These are phyloP conservation scores for Stegophylla sp. DNA, from an alignment of 2,888 invertebrate species.

Conservation along the genomic window DNA sequence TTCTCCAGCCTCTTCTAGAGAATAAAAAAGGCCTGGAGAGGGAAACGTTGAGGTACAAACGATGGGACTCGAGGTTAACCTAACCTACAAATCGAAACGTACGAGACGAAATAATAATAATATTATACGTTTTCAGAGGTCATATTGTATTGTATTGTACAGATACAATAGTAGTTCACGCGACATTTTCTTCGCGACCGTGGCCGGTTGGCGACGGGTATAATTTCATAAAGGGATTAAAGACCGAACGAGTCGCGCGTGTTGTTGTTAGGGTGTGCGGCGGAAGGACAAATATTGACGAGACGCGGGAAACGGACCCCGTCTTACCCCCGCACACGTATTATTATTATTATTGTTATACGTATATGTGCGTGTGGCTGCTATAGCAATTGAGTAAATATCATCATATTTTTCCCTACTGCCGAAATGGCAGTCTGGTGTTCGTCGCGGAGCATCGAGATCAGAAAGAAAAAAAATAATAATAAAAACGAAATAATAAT, in stretches of 20 bases:
- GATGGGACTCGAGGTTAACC: no score
- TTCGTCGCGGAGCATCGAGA: conserved; percentile 15
- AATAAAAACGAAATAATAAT: no score
- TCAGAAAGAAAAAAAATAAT: background rate
- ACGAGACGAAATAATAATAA: no score
- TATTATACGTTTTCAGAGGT: no score
- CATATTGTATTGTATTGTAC: no score
- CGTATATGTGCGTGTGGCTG: background rate
- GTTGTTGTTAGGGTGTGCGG: background rate
- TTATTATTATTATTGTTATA: no score
- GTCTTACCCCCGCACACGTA: background rate
- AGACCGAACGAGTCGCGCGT: background rate
- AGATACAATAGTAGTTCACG: no score
- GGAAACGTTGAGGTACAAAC: no score
- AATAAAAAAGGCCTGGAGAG: no score
- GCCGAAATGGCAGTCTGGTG: conserved; percentile 17
- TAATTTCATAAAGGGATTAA: conserved; percentile 47
- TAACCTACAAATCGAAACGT: no score
- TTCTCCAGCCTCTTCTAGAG: no score
- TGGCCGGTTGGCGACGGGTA: background rate
- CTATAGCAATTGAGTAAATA: conserved; percentile 33
- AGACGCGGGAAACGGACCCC: background rate
- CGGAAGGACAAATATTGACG: conserved; percentile 39
- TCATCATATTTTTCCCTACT: background rate
- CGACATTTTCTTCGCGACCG: background rate